Evolutionary conservation across 2,797 vertebrate genomes (phyloP).

Genomic region (Pogoniulus pusillus): DNA sequence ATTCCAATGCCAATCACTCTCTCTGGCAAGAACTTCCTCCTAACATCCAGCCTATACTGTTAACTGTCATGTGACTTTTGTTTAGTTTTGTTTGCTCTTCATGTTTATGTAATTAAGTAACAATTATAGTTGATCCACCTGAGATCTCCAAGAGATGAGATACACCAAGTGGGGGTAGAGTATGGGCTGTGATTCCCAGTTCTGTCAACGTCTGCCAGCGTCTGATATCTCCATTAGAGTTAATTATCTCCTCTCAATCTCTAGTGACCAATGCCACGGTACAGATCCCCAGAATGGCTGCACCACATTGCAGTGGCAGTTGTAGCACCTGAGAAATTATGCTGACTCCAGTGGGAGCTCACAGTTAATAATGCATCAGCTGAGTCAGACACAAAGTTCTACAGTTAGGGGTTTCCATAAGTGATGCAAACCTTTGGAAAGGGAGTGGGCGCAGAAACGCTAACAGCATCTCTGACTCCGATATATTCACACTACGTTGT

Average conservation of each 20-base stretch:
- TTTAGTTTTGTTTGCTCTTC: background rate
- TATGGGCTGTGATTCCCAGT: background rate
- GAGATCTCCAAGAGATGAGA: background rate
- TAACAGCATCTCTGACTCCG: background rate
- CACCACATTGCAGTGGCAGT: fast-evolving
- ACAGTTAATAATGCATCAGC: background rate
- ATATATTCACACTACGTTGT: fast-evolving
- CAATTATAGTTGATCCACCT: background rate
- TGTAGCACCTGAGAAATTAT: background rate
- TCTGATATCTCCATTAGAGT: background rate
- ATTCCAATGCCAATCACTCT: too few relatives aligned
- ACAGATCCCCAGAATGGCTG: background rate
- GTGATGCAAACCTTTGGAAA: background rate
- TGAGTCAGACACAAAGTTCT: background rate
- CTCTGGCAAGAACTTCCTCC: too few relatives aligned
- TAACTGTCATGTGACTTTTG: background rate
- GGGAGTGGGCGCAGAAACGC: fast-evolving
- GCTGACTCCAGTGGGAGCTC: background rate
- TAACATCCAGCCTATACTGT: too few relatives aligned
- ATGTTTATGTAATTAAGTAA: background rate
- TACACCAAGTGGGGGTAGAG: background rate
- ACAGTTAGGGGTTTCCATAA: fast-evolving
- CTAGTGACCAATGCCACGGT: background rate
- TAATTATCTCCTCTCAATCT: background rate
- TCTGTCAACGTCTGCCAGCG: background rate